These are phyloP conservation scores for Chaetophractus vellerosus DNA, from an alignment of 2,797 vertebrate genomes.

Conservation along the genomic window DNA sequence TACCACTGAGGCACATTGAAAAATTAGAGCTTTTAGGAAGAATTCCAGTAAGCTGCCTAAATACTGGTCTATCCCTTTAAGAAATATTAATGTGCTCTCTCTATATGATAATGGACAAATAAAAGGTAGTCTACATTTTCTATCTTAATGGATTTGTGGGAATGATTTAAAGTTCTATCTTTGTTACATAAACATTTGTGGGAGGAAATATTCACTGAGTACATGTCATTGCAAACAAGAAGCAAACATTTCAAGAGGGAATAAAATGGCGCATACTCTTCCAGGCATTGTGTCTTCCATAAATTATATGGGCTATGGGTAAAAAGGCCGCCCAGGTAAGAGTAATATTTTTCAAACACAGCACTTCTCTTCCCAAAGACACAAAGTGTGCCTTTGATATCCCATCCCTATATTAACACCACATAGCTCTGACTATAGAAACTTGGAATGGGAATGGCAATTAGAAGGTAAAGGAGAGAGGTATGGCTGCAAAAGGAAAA, in stretches of 20 bases:
- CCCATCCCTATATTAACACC: not conserved
- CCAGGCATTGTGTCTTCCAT: not conserved
- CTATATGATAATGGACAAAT: not conserved
- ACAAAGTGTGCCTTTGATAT: not conserved
- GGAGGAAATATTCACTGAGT: not conserved
- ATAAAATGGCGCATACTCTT: not conserved
- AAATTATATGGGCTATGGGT: not conserved
- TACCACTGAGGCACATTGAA: not conserved
- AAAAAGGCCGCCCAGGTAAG: not conserved
- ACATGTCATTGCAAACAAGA: not conserved
- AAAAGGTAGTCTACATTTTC: not conserved
- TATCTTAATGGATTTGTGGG: not conserved
- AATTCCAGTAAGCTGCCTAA: not conserved
- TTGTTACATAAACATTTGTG: not conserved
- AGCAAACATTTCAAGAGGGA: not conserved
- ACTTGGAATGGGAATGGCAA: not conserved
- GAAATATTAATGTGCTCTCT: slow-evolving; percentile 31
- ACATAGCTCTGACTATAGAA: not conserved
- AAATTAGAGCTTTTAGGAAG: not conserved
- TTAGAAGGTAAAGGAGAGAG: not conserved
- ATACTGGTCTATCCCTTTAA: not conserved
- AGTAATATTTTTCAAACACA: not conserved
- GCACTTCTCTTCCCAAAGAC: not conserved
- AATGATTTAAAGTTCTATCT: not conserved
- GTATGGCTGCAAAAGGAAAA: not conserved